Evolutionary conservation across 2,888 invertebrate species (phyloP), one percentile per base, ranked within the genome.

Genomic region (Amitus sp.): DNA sequence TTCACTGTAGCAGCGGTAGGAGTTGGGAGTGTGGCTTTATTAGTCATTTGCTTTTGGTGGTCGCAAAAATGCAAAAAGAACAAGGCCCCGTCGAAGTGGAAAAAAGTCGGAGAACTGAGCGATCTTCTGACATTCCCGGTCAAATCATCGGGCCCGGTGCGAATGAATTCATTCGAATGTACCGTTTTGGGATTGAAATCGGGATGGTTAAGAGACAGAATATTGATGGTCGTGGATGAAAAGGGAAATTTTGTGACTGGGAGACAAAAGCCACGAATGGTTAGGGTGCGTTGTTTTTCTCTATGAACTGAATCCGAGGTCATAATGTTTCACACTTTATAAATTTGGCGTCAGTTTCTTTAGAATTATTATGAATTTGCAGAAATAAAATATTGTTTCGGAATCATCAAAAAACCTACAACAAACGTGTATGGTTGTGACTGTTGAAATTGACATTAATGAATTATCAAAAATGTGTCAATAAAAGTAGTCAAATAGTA

Each of bases 161-260:
- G 83, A 1, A 59, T 85, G 56, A 83, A 81, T 30, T 78, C 79
- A n/a, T 85, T 86, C 61, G 85, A 86, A 67, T 86, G 86, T 69
- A 83, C 85, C 0, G 67, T 75, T n/a, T 69, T 89, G 15, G 89
- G 89, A 0, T 71, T 87, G 17, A 84, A 82, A 69, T 82, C 83
- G 47, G 86, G 85, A 2, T 85, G 86, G 85, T 72, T 88, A 7
- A 79, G 87, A 27, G 88, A 88, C 71, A 86, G 89, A 66, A 80
- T 85, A 0, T 78, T 89, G 37, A 86, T 88, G 87, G 83, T 89
- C 9, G 82, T 87, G 13, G 85, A 87, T 60, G 81, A 84, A 0
- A 80, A 86, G 60, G 84, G 85, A 12, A 84, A 86, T 70, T 88
- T 88, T 71, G 80, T 88, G 13, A 86, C 88, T 0, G 89, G 84